phyloP scores from a whole-genome alignment of 2,888 invertebrate species.

The Panzeria rudis region DNA sequence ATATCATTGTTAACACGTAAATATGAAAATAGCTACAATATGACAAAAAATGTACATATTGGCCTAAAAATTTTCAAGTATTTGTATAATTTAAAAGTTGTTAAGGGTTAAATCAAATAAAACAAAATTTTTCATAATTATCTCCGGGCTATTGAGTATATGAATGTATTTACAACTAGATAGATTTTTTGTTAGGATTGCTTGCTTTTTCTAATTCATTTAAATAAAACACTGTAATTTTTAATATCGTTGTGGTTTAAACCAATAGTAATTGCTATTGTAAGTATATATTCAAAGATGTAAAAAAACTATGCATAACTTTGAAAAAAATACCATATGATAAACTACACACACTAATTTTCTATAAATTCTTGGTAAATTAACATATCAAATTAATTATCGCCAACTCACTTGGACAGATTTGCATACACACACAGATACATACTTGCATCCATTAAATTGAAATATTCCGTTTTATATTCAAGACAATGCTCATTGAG shows the following conservation, averaged over 20 bases:
- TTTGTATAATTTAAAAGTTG: background rate
- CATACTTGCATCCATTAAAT: constrained; percentile 8
- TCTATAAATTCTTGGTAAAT: constrained; percentile 32
- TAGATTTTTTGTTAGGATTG: background rate
- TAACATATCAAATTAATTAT: constrained; percentile 52
- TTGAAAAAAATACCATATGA: background rate
- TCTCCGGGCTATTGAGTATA: too few species aligned
- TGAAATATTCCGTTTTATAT: constrained; percentile 56
- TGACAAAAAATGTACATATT: constrained; percentile 7
- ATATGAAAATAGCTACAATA: constrained; percentile 19
- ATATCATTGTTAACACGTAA: constrained; percentile 55
- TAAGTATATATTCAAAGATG: background rate
- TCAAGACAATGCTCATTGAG: constrained; percentile 50
- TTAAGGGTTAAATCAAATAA: background rate
- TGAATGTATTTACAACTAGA: background rate
- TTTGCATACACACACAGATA: background rate
- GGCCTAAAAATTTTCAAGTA: background rate
- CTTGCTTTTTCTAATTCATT: background rate
- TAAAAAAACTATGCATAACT: background rate
- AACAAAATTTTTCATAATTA: background rate
- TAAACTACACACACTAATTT: background rate
- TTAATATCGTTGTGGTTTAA: constrained; percentile 6
- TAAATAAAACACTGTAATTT: constrained; percentile 19
- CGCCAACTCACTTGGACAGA: constrained; percentile 2
- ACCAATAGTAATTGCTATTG: constrained; percentile 25